Percentiles rank a stretch among this genome's conserved stretches.
phyloP scores from a whole-genome alignment of 1,140 invertebrate species.

The Rhizoglyphus robini region DNA sequence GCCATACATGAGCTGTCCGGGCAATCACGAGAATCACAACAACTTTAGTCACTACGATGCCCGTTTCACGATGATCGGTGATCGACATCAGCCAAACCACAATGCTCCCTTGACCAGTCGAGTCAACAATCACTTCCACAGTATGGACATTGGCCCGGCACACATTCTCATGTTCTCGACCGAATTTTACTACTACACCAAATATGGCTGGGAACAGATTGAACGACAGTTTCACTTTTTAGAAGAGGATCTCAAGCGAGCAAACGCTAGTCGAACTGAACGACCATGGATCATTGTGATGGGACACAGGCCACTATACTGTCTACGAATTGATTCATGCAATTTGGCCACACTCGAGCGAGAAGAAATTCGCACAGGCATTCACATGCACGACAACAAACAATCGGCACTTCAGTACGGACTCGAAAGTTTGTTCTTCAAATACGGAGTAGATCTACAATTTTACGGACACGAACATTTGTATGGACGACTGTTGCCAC shows the following conservation, averaged over 20 bases:
- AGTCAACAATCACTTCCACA: too few species aligned
- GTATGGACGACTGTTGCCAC: too few species aligned
- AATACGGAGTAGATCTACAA: conserved; percentile 88
- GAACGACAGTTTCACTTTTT: conserved; percentile 81
- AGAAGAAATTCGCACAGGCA: conserved; percentile 24
- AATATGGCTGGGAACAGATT: conserved; percentile 66
- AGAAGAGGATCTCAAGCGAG: conserved; percentile 54
- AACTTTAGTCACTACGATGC: conserved; percentile 58
- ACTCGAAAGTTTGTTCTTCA: conserved; percentile 58
- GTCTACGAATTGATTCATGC: conserved; percentile 37
- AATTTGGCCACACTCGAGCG: not conserved
- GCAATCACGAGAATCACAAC: conserved; percentile 67
- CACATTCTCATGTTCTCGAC: too few species aligned
- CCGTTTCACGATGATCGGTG: too few species aligned
- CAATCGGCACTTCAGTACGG: conserved; percentile 31
- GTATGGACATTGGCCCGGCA: too few species aligned
- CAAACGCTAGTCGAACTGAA: conserved; percentile 45
- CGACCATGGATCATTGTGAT: conserved; percentile 85
- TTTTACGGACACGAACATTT: too few species aligned
- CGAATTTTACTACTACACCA: conserved; percentile 55
- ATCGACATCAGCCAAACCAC: too few species aligned
- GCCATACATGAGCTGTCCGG: conserved; percentile 84
- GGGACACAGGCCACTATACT: conserved; percentile 73
- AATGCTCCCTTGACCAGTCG: conserved; percentile 33
- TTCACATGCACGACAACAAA: conserved; percentile 18